Evolutionary conservation across 2,797 vertebrate species (phyloP), one percentile per base, ranked within the genome.

Genomic region (Parauchenoglanis ngamensis): DNA sequence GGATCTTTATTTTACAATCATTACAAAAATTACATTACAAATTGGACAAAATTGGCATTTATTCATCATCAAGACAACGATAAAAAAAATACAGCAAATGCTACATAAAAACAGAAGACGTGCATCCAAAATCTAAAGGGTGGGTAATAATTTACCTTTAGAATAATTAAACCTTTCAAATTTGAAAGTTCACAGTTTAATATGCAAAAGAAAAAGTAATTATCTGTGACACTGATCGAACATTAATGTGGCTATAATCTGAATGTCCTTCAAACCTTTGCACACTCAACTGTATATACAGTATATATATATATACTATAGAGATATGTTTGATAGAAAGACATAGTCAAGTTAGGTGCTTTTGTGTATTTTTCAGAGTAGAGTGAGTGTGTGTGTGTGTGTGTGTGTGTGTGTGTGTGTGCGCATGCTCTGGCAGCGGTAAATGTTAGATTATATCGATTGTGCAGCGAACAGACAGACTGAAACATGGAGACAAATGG

Each of bases 371-470:
- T 80, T 88, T 85, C 61, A 65, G 61, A 84, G 75, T 61, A 85
- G 73, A 17, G 10, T 40, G 40, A 1, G 40, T 40, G 78, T 57
- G 59, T n/a, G 86, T 86, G 83, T 84, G 86, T 61, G 85, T 80
- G 85, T 67, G 86, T 79, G 84, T 86, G 88, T 67, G 63, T 4
- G 70, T 35, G 77, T n/a, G 61, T 84, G 79, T 82, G 77, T 75
- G 67, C 54, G 44, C 31, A 82, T 78, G 85, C 88, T 85, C 79
- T 19, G 83, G 86, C 88, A 88, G 86, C 19, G 57, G 88, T 89
- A 90, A 87, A 91, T 84, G 86, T 89, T 90, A 90, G 90, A 91
- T 40, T 91, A 89, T 86, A 91, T 91, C 83, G 89, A 91, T 90
- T 90, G 81, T 86, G 85, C 86, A 85, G 82, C 67, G 85, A 89